phyloP scores from a whole-genome alignment of 2,797 vertebrate genomes.

The Dromococcyx pavoninus region DNA sequence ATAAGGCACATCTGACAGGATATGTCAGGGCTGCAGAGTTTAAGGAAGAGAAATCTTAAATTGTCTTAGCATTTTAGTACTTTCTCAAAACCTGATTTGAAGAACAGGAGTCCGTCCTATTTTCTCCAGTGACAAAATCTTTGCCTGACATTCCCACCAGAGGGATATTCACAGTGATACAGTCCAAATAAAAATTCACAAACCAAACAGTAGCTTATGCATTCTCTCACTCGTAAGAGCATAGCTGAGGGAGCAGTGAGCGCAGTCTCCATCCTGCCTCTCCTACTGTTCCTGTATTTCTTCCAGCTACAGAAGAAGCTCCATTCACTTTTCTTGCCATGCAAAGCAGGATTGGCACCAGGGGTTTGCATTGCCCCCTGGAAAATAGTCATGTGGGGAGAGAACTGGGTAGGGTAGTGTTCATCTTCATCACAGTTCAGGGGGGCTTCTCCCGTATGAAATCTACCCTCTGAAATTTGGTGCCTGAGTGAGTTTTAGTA shows the following conservation, averaged over 20 bases:
- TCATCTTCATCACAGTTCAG: neutral
- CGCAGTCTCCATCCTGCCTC: neutral
- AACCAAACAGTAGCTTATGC: neutral
- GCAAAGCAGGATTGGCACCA: neutral
- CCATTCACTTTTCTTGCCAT: neutral
- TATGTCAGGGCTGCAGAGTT: neutral
- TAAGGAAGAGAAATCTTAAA: neutral
- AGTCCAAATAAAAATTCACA: neutral
- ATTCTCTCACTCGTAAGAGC: neutral
- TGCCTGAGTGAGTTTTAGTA: neutral
- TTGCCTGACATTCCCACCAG: neutral
- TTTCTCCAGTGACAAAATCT: neutral
- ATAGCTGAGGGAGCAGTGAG: rapidly evolving
- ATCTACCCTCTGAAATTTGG: neutral
- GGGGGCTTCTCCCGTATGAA: rapidly evolving
- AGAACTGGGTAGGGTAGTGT: neutral
- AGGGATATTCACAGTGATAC: neutral
- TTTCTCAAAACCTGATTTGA: neutral
- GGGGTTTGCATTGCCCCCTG: neutral
- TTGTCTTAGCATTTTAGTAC: neutral
- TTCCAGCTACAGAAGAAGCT: neutral
- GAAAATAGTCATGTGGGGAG: neutral
- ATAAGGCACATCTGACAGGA: neutral
- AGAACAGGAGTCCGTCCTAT: neutral
- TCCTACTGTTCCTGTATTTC: neutral